phyloP scores from a whole-genome alignment of 2,797 vertebrate genomes.

The Tachyglossus aculeatus region DNA sequence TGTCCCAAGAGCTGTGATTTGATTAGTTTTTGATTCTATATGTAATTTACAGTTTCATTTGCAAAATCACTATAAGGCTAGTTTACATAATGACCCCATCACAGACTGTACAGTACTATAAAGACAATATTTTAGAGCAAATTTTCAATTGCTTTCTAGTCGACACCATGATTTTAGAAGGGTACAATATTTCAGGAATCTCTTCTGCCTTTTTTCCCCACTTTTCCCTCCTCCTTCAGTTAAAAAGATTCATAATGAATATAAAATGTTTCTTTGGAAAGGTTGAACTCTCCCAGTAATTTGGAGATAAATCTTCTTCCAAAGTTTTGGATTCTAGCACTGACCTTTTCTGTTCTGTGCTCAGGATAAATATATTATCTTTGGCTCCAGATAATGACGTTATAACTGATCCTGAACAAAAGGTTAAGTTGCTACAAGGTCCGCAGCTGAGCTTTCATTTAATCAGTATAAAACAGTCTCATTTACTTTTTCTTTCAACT shows the following conservation, averaged over 20 bases:
- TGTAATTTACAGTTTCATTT: conserved; percentile 49
- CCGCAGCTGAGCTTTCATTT: conserved; percentile 39
- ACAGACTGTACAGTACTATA: conserved; percentile 11
- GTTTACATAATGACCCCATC: conserved; percentile 45
- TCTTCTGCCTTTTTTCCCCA: neutral
- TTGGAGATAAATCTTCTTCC: conserved; percentile 30
- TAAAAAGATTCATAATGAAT: conserved; percentile 24
- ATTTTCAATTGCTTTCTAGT: conserved; percentile 16
- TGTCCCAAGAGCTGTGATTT: conserved; percentile 51
- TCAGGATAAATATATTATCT: conserved; percentile 52
- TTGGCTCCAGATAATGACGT: conserved; percentile 45
- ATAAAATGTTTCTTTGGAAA: conserved; percentile 41
- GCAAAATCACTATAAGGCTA: conserved; percentile 46
- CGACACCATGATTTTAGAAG: conserved; percentile 15
- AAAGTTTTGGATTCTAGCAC: conserved; percentile 39
- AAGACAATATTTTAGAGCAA: conserved; percentile 15
- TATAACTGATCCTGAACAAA: conserved; percentile 49
- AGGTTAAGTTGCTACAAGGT: conserved; percentile 47
- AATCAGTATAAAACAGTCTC: conserved; percentile 13
- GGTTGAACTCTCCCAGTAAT: conserved; percentile 36
- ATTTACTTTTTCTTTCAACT: conserved; percentile 20
- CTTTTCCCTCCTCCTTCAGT: neutral
- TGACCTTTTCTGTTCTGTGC: conserved; percentile 42
- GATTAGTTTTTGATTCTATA: conserved; percentile 46
- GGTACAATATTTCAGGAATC: conserved; percentile 8